Base-by-base conservation (phyloP, 2,888 invertebrate species). In the Lasioglossum oenotherae region DNA sequence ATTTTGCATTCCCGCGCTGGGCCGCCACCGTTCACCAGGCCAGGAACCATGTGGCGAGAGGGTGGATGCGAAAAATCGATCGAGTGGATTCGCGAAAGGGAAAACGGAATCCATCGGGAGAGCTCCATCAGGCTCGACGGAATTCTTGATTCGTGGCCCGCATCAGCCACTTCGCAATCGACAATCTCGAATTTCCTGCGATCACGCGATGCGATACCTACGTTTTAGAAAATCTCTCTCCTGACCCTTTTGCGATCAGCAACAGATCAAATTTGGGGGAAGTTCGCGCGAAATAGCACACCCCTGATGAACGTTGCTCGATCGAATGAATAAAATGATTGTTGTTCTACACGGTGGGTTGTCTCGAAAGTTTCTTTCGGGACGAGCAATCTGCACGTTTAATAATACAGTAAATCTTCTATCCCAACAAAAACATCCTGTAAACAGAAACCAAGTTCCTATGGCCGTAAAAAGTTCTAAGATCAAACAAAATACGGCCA, bases 1-100 rank as follows among this genome's bases (percentile, higher is more conserved):
- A 89, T 89, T 89, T 85, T 79, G 82, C 87, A 74, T 80, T 80
- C 69, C 41, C 81, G 74, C 80, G 80, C 67, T 0, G 75, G 74
- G 60, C 76, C 78, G 60, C 76, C 78, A 41, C 49, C 31, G 46
- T 23, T 46, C 72, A n/a, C 23, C 27, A n/a, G 46, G 35, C 16
- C 27, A 12, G 2, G 73, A 38, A 49, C 27, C 60, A 19, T n/a
- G 27, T n/a, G 23, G 12, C 44, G 67, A 14, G 46, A 14, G 46
- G 77, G 0, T 14, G 38, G 27, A 49, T 49, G 31, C 49, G 46
- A 44, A 78, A 83, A 87, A 90, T 89, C 87, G 90, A 90, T 89
- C 80, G 35, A 23, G 77, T 69, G 80, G 71, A 71, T 64, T 74
- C 53, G 81, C 46, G 82, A 85, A 78, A 82, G 85, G 81, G 86